Percentiles rank a stretch among this genome's conserved stretches.
These are phyloP conservation scores for Lottia gigantea DNA, from an alignment of 2,888 invertebrate genomes.

Conservation along the genomic window DNA sequence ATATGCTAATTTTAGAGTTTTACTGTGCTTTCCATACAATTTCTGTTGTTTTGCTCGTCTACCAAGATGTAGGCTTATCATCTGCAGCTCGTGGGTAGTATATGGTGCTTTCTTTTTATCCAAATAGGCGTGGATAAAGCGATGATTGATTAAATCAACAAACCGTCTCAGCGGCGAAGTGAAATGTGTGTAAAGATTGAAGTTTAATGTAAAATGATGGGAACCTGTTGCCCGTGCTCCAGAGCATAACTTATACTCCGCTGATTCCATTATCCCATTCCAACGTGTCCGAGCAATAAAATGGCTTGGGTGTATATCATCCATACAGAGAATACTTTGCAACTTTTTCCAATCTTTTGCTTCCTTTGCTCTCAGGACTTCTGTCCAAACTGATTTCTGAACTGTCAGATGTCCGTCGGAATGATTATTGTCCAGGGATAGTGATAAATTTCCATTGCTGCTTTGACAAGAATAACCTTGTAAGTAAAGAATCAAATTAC, in stretches of 20 bases:
- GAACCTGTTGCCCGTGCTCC: constrained; percentile 22
- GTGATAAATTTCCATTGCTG: neutral
- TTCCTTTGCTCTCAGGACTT: constrained; percentile 15
- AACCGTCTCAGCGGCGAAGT: constrained; percentile 47
- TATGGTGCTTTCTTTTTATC: constrained; percentile 30
- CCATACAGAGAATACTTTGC: constrained; percentile 27
- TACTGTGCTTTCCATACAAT: constrained; percentile 36
- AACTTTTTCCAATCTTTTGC: constrained; percentile 20
- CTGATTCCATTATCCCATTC: constrained; percentile 36
- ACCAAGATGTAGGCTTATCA: constrained; percentile 38
- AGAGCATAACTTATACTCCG: constrained; percentile 32
- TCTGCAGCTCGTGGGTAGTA: constrained; percentile 33
- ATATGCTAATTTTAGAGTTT: constrained; percentile 31
- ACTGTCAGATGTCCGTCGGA: constrained; percentile 15
- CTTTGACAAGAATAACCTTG: constrained; percentile 21
- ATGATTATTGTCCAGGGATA: neutral
- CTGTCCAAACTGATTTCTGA: constrained; percentile 32
- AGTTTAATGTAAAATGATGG: constrained; percentile 39
- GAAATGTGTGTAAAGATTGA: constrained; percentile 40
- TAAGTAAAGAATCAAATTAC: constrained; percentile 27
- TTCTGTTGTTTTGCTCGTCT: constrained; percentile 36
- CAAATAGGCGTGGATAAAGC: constrained; percentile 38
- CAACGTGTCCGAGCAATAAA: constrained; percentile 33
- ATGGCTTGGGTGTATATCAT: constrained; percentile 37
- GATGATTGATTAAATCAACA: constrained; percentile 38